A percentile compares a stretch with the other conserved stretches of the same genome.
These are phyloP conservation scores for Lobophora halterata DNA, from an alignment of 2,888 invertebrate species.

Conservation along the genomic window DNA sequence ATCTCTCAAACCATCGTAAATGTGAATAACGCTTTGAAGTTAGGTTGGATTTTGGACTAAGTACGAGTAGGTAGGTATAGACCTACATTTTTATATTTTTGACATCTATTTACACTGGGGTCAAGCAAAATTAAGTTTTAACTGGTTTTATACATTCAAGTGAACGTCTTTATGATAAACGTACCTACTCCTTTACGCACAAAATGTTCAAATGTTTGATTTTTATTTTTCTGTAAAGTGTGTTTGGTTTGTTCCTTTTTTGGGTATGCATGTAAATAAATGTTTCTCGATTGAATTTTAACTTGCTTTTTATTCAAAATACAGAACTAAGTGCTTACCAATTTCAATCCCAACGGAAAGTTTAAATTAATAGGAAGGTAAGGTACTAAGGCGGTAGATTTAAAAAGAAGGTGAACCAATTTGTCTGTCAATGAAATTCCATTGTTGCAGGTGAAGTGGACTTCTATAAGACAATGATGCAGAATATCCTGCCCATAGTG, in stretches of 20 bases:
- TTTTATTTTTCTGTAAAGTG: conserved; percentile 62
- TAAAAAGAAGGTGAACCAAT: background rate
- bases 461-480: conserved; percentile 76
- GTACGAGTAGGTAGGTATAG: too few species aligned
- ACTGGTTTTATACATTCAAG: too few species aligned
- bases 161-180: too few species aligned
- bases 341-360: background rate
- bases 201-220: conserved; percentile 53
- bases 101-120: too few species aligned
- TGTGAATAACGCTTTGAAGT: too few species aligned
- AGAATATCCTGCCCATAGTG: conserved; percentile 69
- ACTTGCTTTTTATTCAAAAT: conserved; percentile 21
- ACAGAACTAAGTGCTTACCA: background rate
- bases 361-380: conserved; percentile 5
- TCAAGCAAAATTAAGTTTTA: too few species aligned
- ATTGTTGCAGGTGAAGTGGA: conserved; percentile 78
- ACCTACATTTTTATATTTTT: too few species aligned
- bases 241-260: conserved; percentile 75
- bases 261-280: conserved; percentile 77
- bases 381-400: conserved; percentile 20
- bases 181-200: too few species aligned
- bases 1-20: too few species aligned
- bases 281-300: conserved; percentile 61
- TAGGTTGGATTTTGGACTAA: too few species aligned
- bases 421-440: conserved; percentile 43